Evolutionary conservation across 1,140 invertebrate genomes (phyloP).

Genomic region (Oryctes rhinoceros): DNA sequence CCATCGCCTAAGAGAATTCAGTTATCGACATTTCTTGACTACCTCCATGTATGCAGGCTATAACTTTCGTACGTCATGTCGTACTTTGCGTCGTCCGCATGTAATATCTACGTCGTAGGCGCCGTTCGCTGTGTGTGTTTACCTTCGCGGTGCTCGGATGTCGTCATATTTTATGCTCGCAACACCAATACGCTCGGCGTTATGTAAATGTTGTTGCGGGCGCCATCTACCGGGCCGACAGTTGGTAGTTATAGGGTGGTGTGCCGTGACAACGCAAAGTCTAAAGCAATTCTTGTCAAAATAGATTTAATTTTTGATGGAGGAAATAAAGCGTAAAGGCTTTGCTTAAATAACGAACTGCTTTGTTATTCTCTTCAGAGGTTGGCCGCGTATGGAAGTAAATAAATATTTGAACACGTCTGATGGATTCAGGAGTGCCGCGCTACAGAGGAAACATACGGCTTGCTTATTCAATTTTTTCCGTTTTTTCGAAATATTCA

Average conservation of each 20-base stretch:
- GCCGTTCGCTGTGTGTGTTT: neutral
- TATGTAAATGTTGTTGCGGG: neutral
- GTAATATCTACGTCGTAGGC: neutral
- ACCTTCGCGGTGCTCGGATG: neutral
- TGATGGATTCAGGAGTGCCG: too few species aligned
- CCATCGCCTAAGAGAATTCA: neutral
- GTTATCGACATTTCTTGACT: slow-evolving; percentile 10
- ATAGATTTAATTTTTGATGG: neutral
- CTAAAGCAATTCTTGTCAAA: neutral
- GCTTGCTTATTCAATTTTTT: too few species aligned
- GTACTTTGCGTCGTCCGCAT: neutral
- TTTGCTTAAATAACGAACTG: too few species aligned
- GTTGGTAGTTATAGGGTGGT: neutral
- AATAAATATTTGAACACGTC: too few species aligned
- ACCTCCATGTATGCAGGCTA: neutral
- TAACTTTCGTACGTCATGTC: slow-evolving; percentile 3
- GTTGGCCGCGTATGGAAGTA: too few species aligned
- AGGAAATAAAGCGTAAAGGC: too few species aligned
- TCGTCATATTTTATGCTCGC: slow-evolving; percentile 3
- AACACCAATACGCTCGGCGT: neutral
- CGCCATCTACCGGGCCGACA: neutral
- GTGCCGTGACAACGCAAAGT: neutral
- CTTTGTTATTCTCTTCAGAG: too few species aligned
- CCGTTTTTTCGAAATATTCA: too few species aligned
- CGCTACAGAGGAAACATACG: too few species aligned